Evolutionary conservation across 2,888 invertebrate genomes (phyloP), one percentile per base, ranked within the genome.

Genomic region (Acanthosepion lycidas): DNA sequence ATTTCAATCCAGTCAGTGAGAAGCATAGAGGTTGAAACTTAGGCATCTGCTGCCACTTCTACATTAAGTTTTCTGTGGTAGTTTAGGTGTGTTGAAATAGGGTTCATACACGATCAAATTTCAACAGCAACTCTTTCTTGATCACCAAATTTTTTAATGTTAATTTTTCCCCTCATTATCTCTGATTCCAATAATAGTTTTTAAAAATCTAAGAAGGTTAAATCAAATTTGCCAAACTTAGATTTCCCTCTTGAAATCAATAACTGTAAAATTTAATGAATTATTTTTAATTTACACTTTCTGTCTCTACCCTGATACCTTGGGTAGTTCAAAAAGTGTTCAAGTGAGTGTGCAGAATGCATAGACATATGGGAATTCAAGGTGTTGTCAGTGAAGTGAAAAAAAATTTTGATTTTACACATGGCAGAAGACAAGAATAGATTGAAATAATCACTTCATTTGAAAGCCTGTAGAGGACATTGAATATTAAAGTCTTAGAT

Each of bases 161-260:
- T 64, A 26, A 26, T 64, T 64, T 78, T n/a, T 6, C 28, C 78
- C n/a, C n/a, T 78, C 78, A 23, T 78, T 78, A 78, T 78, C n/a
- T 78, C 33, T 78, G n/a, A 78, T 78, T 78, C 15, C n/a, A 78
- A n/a, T 78, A 78, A 78, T 78, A 78, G 78, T 78, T 78, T 78
- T 64, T 8, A 28, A 28, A 64, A n/a, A 78, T 78, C n/a, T n/a
- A 78, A 78, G n/a, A 23, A 78, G n/a, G 15, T 33, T 78, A 33
- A 78, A 78, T 78, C n/a, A n/a, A 78, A 78, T 78, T 78, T 78
- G n/a, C 78, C 33, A 12, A 78, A 78, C 15, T 78, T n/a, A 78
- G 78, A 78, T 78, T 78, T 78, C 78, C 78, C 78, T 33, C 78
- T 78, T 78, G 78, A 78, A 78, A 78, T 78, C 78, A 78, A 78